A percentile compares a stretch with the other conserved stretches of the same genome.
Conservation (phyloP, 2,888 invertebrate species). For the Nasonia oneida region DNA sequence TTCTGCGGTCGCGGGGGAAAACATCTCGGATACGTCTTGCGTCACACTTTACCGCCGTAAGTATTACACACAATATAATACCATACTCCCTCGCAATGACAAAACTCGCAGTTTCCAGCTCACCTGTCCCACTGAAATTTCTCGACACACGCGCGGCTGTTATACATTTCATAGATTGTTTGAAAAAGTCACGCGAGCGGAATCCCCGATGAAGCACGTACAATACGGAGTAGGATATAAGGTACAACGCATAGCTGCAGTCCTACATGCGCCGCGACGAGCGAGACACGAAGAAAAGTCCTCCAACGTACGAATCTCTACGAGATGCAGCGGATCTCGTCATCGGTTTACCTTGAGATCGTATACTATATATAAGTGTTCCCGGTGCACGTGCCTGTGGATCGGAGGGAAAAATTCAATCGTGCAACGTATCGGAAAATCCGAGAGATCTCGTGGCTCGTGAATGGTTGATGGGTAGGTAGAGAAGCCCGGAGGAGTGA, state of each 20-base stretch:
- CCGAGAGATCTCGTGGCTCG: neutral
- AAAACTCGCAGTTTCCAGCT: neutral
- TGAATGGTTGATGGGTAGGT: neutral
- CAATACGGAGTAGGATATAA: too few species aligned
- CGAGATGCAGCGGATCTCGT: neutral
- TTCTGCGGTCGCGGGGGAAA: slow-evolving; percentile 12
- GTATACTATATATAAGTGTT: neutral
- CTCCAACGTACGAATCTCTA: neutral
- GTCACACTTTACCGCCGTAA: slow-evolving; percentile 1
- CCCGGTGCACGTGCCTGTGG: neutral
- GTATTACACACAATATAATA: too few species aligned
- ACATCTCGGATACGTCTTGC: slow-evolving; percentile 8
- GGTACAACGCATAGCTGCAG: too few species aligned
- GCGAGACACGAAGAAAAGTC: neutral
- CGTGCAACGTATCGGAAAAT: neutral
- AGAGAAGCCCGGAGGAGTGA: neutral
- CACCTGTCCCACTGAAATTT: neutral
- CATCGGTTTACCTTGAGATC: neutral
- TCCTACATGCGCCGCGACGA: neutral
- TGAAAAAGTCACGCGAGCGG: neutral
- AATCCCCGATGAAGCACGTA: too few species aligned
- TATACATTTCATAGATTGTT: neutral
- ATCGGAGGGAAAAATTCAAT: neutral
- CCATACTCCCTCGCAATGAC: slow-evolving; percentile 5
- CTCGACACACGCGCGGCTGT: neutral